Conservation (phyloP, 2,113 vertebrate species). For the Macrotis lagotis region DNA sequence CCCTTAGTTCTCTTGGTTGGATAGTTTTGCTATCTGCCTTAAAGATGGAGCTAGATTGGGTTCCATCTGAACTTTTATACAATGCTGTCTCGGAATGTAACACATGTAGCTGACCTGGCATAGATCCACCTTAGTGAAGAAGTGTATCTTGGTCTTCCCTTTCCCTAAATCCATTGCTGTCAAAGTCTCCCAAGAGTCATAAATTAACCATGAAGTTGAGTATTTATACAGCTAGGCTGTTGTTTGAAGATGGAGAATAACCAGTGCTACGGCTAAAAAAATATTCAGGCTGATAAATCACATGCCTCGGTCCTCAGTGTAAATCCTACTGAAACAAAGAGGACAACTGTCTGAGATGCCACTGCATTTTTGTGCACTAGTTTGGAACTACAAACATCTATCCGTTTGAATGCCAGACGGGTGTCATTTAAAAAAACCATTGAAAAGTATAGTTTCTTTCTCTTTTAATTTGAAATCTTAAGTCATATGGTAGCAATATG, state of each 20-base stretch:
- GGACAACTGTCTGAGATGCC: not conserved
- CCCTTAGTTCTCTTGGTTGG: not conserved
- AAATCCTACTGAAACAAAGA: conserved; percentile 49
- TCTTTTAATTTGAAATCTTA: not conserved
- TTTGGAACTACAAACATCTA: not conserved
- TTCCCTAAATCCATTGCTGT: conserved; percentile 60
- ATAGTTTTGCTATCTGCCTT: conserved; percentile 26
- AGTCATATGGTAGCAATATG: not conserved
- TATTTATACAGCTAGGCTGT: conserved; percentile 64
- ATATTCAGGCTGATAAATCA: conserved; percentile 58
- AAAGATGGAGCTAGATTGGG: conserved; percentile 25
- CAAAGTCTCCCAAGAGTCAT: conserved; percentile 53
- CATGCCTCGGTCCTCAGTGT: conserved; percentile 43
- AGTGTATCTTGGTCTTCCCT: conserved; percentile 58
- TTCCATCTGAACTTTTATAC: conserved; percentile 50
- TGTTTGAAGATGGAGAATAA: conserved; percentile 74
- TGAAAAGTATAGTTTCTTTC: conserved; percentile 1
- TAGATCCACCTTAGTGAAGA: conserved; percentile 56
- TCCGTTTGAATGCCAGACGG: conserved; percentile 20
- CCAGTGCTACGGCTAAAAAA: conserved; percentile 65
- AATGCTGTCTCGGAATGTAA: conserved; percentile 29
- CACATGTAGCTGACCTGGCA: conserved; percentile 55
- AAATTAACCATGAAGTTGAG: conserved; percentile 68
- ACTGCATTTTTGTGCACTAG: not conserved
- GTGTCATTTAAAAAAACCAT: conserved; percentile 16